These are phyloP conservation scores for Spheniscus mendiculus DNA, from an alignment of 2,113 vertebrate genomes.

Conservation along the genomic window DNA sequence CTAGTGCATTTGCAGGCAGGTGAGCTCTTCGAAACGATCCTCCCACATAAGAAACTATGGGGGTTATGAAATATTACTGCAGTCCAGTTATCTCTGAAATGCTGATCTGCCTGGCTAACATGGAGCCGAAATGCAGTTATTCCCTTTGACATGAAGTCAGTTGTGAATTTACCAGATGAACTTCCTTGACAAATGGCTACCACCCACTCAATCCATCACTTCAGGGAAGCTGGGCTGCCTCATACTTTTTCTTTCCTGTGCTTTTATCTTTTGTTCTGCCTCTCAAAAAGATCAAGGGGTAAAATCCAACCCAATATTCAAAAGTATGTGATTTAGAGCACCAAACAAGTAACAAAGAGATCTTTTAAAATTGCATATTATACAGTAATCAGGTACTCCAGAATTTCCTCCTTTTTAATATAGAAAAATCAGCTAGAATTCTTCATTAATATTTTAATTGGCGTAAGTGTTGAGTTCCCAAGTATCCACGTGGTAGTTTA, in stretches of 20 bases:
- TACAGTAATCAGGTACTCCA: neutral
- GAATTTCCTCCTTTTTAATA: neutral
- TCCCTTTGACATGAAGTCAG: constrained; percentile 21
- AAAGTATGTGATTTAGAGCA: neutral
- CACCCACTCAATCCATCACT: constrained; percentile 28
- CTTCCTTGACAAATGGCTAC: constrained; percentile 46
- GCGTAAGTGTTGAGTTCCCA: constrained; percentile 1
- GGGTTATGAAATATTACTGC: constrained; percentile 7
- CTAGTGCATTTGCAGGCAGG: neutral
- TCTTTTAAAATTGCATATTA: neutral
- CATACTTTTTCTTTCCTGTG: neutral
- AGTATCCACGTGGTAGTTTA: constrained; percentile 37
- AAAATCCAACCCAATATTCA: neutral
- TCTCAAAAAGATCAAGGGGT: neutral
- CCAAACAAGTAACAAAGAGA: neutral
- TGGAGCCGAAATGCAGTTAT: constrained; percentile 10
- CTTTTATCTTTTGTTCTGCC: constrained; percentile 23
- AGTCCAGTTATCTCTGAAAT: neutral
- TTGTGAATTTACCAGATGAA: constrained; percentile 33
- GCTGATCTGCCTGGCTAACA: neutral
- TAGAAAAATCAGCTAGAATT: neutral
- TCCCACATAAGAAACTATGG: neutral
- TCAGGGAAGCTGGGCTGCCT: neutral
- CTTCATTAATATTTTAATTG: constrained; percentile 59
- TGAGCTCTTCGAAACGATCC: neutral